Conservation (phyloP, 2,113 vertebrate genomes). For the Bos taurus region DNA sequence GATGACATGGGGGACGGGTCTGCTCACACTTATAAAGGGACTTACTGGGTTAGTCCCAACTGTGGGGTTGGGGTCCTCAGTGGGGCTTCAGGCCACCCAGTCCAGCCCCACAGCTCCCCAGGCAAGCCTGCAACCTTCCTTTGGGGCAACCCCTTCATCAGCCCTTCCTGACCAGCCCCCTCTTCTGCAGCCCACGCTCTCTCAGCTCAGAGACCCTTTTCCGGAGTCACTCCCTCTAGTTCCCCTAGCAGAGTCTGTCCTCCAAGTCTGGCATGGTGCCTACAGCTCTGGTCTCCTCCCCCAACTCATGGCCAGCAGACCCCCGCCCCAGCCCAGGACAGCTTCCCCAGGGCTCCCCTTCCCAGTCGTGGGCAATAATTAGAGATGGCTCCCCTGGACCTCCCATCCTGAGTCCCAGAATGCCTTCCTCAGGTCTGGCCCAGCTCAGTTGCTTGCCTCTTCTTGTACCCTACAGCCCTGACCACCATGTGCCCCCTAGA, state of each 20-base stretch:
- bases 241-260: neutral
- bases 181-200: neutral
- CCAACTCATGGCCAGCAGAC: neutral
- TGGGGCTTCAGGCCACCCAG: neutral
- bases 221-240: neutral
- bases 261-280: neutral
- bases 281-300: neutral
- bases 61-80: neutral
- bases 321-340: neutral
- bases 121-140: neutral
- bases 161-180: neutral
- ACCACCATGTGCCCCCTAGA: constrained; percentile 36
- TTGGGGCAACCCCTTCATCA: neutral
- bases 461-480: neutral
- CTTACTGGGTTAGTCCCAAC: neutral
- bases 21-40: neutral
- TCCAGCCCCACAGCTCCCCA: neutral
- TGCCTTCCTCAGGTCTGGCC: neutral
- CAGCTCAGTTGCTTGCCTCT: neutral
- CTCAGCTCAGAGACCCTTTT: neutral
- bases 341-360: neutral
- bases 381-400: neutral
- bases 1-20: neutral
- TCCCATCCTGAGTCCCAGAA: neutral
- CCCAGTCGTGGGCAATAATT: neutral